Base-by-base conservation (phyloP, 2,888 invertebrate genomes). In the Eustalomyia histrio region DNA sequence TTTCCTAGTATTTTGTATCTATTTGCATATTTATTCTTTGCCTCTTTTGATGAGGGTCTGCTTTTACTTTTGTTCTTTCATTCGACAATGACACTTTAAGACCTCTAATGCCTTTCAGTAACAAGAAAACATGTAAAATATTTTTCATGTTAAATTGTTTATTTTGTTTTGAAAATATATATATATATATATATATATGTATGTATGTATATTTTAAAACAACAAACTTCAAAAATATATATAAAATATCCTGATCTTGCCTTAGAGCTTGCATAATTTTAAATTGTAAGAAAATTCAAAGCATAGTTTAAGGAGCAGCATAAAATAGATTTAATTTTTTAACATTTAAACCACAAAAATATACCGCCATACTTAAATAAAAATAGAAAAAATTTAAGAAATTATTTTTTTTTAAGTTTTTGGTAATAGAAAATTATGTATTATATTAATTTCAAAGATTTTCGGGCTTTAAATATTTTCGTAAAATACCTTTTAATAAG, bases 241-340 rank as follows among this genome's bases (percentile, higher is more conserved):
- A 24, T 2, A 50, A 21, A 47, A 61, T 24, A 24, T 8, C n/a
- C 24, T 29, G 39, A 18, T 24, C n/a, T 24, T 10, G 33, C 29
- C 60, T 43, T 16, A 58, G 47, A 72, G 57, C 53, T 53, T 71
- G 65, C 71, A 78, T 72, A 65, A 78, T 72, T 53, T 71, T 16
- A 47, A 65, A 76, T 8, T 67, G 53, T 57, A 33, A 16, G 68
- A 8, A 29, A 57, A 57, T 58, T n/a, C 33, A 10, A 10, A 43
- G 57, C 69, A 76, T 64, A 76, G 64, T 76, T 76, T 71, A 52
- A 52, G 64, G 69, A 18, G 50, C 17, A 63, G 35, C 61, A 68
- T 47, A 68, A 68, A 68, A 50, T 75, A 55, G 60, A 74, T 74
- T 35, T 65, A 57, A 74, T 75, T 47, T 68, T 61, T 61, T 60